Conservation (phyloP, 2,888 invertebrate species). For the Pseudeuparius sepicola region DNA sequence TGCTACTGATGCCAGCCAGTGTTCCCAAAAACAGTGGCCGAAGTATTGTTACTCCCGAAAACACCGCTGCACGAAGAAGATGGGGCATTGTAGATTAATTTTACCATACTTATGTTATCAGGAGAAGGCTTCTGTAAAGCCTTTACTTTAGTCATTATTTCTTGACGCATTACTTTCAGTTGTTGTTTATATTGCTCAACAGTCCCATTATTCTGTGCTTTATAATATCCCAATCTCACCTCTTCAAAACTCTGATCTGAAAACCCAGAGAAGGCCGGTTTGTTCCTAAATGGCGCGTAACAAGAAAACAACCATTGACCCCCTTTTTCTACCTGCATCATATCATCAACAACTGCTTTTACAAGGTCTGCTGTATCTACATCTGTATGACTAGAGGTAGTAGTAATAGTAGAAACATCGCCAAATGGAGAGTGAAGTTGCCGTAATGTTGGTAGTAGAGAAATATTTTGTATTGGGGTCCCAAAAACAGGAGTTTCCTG, state of each 20-base stretch:
- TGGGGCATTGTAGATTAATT: constrained; percentile 32
- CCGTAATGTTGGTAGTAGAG: too few relatives aligned
- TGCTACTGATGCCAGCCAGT: too few relatives aligned
- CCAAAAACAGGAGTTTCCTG: too few relatives aligned
- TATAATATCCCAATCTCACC: constrained; percentile 62
- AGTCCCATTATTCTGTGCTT: constrained; percentile 56
- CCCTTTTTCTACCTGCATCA: constrained; percentile 53
- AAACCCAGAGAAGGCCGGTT: constrained; percentile 60
- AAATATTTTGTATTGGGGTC: too few relatives aligned
- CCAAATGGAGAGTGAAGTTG: too few relatives aligned
- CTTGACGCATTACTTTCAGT: constrained; percentile 43
- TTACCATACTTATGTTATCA: constrained; percentile 36
- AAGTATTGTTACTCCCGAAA: too few relatives aligned
- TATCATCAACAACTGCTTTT: constrained; percentile 47
- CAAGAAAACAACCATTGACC: constrained; percentile 75
- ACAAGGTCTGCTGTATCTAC: constrained; percentile 33
- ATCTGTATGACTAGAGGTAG: too few relatives aligned
- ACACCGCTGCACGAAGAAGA: too few relatives aligned
- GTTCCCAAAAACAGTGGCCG: too few relatives aligned
- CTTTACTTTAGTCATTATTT: constrained; percentile 45
- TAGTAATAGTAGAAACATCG: too few relatives aligned
- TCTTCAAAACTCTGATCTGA: constrained; percentile 75
- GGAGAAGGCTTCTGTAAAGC: constrained; percentile 45
- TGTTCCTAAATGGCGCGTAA: constrained; percentile 68
- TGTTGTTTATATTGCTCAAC: constrained; percentile 52